phyloP scores from a whole-genome alignment of 2,797 vertebrate genomes.

The Sebastes melanostomus region DNA sequence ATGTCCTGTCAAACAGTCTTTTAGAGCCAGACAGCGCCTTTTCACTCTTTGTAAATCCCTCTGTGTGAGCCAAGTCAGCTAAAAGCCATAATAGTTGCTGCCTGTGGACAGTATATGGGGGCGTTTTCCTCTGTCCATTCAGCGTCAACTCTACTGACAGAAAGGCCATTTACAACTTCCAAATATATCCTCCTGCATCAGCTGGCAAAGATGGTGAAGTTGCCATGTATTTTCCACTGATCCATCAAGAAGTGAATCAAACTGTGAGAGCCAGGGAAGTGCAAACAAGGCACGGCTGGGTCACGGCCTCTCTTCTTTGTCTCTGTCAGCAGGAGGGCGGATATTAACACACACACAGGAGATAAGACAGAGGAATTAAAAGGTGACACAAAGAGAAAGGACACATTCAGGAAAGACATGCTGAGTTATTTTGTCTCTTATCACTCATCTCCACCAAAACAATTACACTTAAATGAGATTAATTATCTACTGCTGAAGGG shows the following conservation, averaged over 20 bases:
- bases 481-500: not conserved
- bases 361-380: constrained; percentile 53
- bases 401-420: constrained; percentile 13
- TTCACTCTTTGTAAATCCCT: constrained; percentile 18
- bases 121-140: constrained; percentile 39
- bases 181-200: constrained; percentile 50
- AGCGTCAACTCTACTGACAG: constrained; percentile 48
- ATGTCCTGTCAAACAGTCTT: constrained; percentile 30
- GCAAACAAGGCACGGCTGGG: constrained; percentile 65
- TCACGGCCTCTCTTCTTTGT: constrained; percentile 53
- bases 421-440: constrained; percentile 14
- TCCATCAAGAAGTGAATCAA: constrained; percentile 66
- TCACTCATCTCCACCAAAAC: constrained; percentile 51
- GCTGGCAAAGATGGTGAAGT: constrained; percentile 41
- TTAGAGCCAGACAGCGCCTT: constrained; percentile 16
- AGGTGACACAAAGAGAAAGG: constrained; percentile 54
- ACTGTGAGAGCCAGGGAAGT: constrained; percentile 44
- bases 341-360: constrained; percentile 66
- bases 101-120: constrained; percentile 8
- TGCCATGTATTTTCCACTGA: constrained; percentile 64
- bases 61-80: constrained; percentile 30
- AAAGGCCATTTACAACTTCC: constrained; percentile 51
- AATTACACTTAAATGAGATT: constrained; percentile 23
- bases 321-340: constrained; percentile 54
- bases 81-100: constrained; percentile 32